Conservation (phyloP, 2,888 invertebrate species). For the Salticus scenicus region DNA sequence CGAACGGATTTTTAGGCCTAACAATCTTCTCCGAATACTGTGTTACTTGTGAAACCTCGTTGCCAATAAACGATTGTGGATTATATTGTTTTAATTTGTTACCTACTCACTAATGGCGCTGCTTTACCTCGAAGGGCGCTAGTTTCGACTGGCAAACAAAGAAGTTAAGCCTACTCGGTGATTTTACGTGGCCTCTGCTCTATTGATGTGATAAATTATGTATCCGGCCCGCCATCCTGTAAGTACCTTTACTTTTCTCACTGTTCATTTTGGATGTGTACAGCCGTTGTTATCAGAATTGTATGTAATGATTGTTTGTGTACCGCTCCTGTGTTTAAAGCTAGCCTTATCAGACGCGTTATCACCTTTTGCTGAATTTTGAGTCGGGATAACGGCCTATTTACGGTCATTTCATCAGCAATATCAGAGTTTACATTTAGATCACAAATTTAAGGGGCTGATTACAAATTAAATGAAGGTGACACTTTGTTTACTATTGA, state of each 20-base stretch:
- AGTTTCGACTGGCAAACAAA: constrained; percentile 35
- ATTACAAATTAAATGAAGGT: no score
- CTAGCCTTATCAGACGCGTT: constrained; percentile 29
- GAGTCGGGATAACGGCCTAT: constrained; percentile 56
- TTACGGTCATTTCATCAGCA: constrained; percentile 38
- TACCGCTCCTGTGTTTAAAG: constrained; percentile 29
- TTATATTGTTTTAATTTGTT: constrained; percentile 59
- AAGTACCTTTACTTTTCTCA: constrained; percentile 55
- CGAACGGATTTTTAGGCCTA: constrained; percentile 66
- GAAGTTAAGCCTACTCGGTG: constrained; percentile 59
- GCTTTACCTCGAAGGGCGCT: constrained; percentile 55
- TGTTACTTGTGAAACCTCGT: constrained; percentile 25
- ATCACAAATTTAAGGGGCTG: constrained; percentile 29
- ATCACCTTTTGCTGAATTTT: constrained; percentile 36
- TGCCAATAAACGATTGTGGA: constrained; percentile 42
- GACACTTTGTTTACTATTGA: no score
- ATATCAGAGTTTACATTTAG: constrained; percentile 34
- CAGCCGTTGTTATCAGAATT: background rate
- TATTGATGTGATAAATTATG: constrained; percentile 71
- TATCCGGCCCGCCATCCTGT: constrained; percentile 73
- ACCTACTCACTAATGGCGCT: constrained; percentile 63
- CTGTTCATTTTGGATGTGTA: background rate
- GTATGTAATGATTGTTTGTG: constrained; percentile 28
- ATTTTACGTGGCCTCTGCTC: constrained; percentile 57
- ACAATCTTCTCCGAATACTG: constrained; percentile 34